A percentile compares a stretch with the other conserved stretches of the same genome.
Conservation (phyloP, 2,888 invertebrate species). For the Agrochola lychnidis region DNA sequence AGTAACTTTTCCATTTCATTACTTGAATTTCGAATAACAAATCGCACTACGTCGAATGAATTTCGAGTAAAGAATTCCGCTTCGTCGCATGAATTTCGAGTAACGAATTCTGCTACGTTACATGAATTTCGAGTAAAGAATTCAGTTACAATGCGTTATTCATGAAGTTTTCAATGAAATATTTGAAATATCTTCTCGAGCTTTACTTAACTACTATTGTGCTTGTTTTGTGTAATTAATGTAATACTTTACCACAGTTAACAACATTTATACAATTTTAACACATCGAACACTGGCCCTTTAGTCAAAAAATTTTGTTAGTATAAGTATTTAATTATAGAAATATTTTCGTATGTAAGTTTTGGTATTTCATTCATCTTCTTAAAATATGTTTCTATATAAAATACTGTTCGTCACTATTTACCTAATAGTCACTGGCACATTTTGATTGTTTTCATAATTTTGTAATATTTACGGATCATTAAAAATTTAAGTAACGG, state of each 20-base stretch:
- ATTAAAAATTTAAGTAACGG: slow-evolving; percentile 58
- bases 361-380: slow-evolving; percentile 73
- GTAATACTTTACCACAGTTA: slow-evolving; percentile 66
- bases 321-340: slow-evolving; percentile 86
- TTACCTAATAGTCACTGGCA: slow-evolving; percentile 76
- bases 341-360: slow-evolving; percentile 76
- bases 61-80: slow-evolving; percentile 2
- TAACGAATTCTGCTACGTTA: slow-evolving; percentile 2
- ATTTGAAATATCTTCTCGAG: slow-evolving; percentile 65
- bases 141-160: not conserved
- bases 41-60: slow-evolving; percentile 2
- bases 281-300: slow-evolving; percentile 88
- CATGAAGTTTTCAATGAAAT: slow-evolving; percentile 38
- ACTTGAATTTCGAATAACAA: slow-evolving; percentile 7
- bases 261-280: slow-evolving; percentile 68
- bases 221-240: slow-evolving; percentile 76
- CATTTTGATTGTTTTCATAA: slow-evolving; percentile 69
- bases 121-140: slow-evolving; percentile 9
- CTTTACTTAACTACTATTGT: slow-evolving; percentile 71
- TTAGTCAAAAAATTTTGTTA: slow-evolving; percentile 88
- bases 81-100: slow-evolving; percentile 11
- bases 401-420: slow-evolving; percentile 70
- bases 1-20: slow-evolving; percentile 8
- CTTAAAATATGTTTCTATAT: slow-evolving; percentile 67
- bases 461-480: slow-evolving; percentile 63